Conservation (phyloP, 2,113 vertebrate species). For the Charina bottae region DNA sequence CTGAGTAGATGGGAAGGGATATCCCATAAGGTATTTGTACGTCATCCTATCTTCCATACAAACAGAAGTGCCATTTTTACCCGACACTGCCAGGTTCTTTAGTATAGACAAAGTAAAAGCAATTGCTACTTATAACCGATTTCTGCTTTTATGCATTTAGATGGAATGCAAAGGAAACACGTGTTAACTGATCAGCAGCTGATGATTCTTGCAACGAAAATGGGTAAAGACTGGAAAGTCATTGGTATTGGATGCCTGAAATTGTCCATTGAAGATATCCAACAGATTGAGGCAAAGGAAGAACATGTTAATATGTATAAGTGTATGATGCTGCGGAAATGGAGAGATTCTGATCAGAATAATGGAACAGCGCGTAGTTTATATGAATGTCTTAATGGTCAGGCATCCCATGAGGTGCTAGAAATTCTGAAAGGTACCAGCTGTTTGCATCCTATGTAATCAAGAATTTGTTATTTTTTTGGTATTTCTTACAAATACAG, state of each 20-base stretch:
- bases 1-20: not conserved
- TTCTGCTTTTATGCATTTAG: slow-evolving; percentile 60
- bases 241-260: slow-evolving; percentile 75
- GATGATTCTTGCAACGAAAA: slow-evolving; percentile 72
- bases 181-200: slow-evolving; percentile 77
- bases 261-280: slow-evolving; percentile 73
- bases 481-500: not conserved
- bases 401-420: slow-evolving; percentile 71
- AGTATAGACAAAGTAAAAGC: not conserved
- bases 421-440: slow-evolving; percentile 38
- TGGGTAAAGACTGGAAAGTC: slow-evolving; percentile 80
- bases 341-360: slow-evolving; percentile 67
- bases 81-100: not conserved
- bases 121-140: not conserved
- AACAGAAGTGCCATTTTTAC: not conserved
- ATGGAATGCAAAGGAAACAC: slow-evolving; percentile 41
- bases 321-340: slow-evolving; percentile 75
- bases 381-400: slow-evolving; percentile 52
- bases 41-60: not conserved
- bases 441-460: not conserved
- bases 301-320: slow-evolving; percentile 75
- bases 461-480: not conserved
- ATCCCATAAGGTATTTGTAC: not conserved
- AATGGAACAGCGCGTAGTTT: slow-evolving; percentile 67
- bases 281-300: slow-evolving; percentile 71